Percentiles rank a stretch among this genome's conserved stretches.
Evolutionary conservation across 2,888 invertebrate species (phyloP).

Genomic region (Caenorhabditis virilis): DNA sequence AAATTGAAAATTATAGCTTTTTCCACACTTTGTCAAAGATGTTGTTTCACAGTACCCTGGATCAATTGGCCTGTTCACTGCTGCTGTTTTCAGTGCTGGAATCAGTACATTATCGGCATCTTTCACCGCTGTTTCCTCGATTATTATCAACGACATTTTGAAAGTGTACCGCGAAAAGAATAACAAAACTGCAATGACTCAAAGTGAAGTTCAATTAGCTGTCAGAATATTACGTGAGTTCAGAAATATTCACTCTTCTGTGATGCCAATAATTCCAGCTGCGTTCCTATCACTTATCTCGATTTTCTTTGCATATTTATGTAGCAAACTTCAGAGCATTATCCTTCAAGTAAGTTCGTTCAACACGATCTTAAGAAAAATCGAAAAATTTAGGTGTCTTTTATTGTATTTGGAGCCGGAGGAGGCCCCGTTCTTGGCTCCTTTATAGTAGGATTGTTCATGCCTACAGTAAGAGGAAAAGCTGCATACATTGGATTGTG

Average conservation of each 20-base stretch:
- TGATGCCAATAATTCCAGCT: constrained; percentile 10
- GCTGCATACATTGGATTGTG: constrained; percentile 78
- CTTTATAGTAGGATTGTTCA: constrained; percentile 60
- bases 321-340: constrained; percentile 35
- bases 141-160: constrained; percentile 57
- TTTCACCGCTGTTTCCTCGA: constrained; percentile 57
- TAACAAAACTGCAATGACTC: constrained; percentile 6
- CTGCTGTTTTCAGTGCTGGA: constrained; percentile 58
- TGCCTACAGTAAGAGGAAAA: constrained; percentile 69
- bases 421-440: constrained; percentile 63
- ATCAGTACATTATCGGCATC: constrained; percentile 59
- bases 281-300: constrained; percentile 27
- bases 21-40: constrained; percentile 59
- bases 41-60: constrained; percentile 49
- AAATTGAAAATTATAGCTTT: too few relatives aligned
- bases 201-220: constrained; percentile 11
- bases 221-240: constrained; percentile 48
- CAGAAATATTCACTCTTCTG: not conserved
- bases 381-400: constrained; percentile 57
- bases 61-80: constrained; percentile 56
- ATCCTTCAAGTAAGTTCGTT: constrained; percentile 50
- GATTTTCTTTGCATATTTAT: constrained; percentile 34
- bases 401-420: constrained; percentile 62
- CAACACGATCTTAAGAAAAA: too few relatives aligned
- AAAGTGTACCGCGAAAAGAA: constrained; percentile 11